phyloP scores from a whole-genome alignment of 2,113 vertebrate species.

The Promerops cafer region DNA sequence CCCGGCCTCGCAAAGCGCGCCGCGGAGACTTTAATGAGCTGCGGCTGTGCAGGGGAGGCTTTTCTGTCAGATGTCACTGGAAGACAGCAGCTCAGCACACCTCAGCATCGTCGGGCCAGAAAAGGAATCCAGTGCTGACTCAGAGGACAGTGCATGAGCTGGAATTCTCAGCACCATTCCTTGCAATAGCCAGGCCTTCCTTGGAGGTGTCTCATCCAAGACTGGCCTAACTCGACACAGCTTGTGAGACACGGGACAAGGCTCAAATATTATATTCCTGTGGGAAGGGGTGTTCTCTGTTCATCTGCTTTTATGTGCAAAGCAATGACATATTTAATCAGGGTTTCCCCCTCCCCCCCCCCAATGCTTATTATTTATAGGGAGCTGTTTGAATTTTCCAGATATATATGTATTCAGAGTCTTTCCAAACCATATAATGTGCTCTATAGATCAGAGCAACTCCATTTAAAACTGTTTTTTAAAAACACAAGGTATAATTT shows the following conservation, averaged over 20 bases:
- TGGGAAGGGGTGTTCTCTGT: not conserved
- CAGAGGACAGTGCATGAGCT: not conserved
- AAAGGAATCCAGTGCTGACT: not conserved
- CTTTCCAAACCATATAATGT: constrained; percentile 6
- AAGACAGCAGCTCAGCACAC: not conserved
- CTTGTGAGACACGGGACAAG: not conserved
- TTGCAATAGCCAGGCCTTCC: not conserved
- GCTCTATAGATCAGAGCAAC: constrained; percentile 12
- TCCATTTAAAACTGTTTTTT: constrained; percentile 36
- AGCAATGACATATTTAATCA: not conserved
- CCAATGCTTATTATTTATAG: not conserved
- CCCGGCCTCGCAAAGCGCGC: not conserved
- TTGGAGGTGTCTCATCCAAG: not conserved
- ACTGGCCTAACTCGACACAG: not conserved
- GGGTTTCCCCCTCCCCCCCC: not conserved
- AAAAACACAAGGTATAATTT: constrained; percentile 35
- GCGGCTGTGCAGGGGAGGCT: not conserved
- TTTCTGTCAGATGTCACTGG: not conserved
- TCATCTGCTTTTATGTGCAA: not conserved
- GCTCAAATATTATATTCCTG: not conserved
- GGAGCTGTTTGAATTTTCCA: not conserved
- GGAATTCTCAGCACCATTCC: not conserved
- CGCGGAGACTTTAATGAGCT: not conserved
- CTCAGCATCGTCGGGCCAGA: not conserved
- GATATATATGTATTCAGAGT: constrained; percentile 12